phyloP scores from a whole-genome alignment of 2,113 vertebrate genomes.

The Pterophyllum scalare region DNA sequence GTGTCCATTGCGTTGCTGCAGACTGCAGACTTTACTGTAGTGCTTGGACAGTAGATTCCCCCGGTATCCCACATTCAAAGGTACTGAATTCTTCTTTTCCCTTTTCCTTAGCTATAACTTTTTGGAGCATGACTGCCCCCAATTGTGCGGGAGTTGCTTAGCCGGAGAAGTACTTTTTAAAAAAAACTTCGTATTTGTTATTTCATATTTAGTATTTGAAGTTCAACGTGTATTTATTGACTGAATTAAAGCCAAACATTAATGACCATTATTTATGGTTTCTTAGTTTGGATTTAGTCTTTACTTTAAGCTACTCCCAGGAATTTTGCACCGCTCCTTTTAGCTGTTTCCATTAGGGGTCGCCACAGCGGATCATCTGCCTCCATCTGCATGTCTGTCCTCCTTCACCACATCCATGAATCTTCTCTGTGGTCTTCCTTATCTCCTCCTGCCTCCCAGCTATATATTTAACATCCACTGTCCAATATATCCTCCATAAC shows the following conservation, averaged over 20 bases:
- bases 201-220: not conserved
- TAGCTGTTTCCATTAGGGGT: too few relatives aligned
- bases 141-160: conserved; percentile 14
- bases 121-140: conserved; percentile 19
- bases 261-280: not conserved
- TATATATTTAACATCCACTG: too few relatives aligned
- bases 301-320: not conserved
- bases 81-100: conserved; percentile 9
- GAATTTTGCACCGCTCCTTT: not conserved
- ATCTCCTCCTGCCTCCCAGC: too few relatives aligned
- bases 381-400: too few relatives aligned
- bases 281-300: not conserved
- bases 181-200: not conserved
- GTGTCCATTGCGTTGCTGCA: conserved; percentile 13
- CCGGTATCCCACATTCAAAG: conserved; percentile 30
- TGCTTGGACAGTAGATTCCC: not conserved
- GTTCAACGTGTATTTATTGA: not conserved
- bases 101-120: not conserved
- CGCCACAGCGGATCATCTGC: too few relatives aligned
- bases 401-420: too few relatives aligned
- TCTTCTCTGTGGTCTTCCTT: too few relatives aligned
- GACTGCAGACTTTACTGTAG: not conserved
- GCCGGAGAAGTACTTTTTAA: not conserved
- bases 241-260: too few relatives aligned
- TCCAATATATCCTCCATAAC: too few relatives aligned